phyloP scores from a whole-genome alignment of 2,113 vertebrate genomes.

The Tragelaphus imberbis region DNA sequence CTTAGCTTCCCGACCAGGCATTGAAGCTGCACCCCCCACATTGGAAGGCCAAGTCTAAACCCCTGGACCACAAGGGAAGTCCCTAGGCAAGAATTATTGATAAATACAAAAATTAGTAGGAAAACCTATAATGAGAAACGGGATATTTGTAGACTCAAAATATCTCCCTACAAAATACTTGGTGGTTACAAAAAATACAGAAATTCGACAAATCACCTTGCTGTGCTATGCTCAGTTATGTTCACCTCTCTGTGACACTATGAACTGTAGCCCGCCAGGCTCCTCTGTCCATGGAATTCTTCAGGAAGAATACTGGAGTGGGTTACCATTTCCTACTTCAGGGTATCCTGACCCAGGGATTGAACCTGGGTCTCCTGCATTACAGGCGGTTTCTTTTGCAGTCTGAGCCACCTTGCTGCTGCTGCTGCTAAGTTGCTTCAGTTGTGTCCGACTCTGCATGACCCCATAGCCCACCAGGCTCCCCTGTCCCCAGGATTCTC shows the following conservation, averaged over 20 bases:
- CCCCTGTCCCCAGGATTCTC: accelerated
- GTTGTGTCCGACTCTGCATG: too few species aligned
- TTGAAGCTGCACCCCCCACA: neutral
- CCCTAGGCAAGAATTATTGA: neutral
- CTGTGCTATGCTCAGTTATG: neutral
- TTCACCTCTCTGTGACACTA: neutral
- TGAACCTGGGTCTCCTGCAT: neutral
- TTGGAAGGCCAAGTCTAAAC: neutral
- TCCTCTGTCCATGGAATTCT: neutral
- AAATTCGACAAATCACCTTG: neutral
- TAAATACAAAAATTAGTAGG: neutral
- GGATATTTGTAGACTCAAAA: neutral
- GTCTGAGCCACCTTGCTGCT: neutral
- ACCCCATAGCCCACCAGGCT: too few species aligned
- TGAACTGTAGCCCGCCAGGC: neutral
- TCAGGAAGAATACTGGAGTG: neutral
- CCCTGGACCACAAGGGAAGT: accelerated
- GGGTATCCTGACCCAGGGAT: neutral
- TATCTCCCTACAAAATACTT: neutral
- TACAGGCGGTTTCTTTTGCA: neutral
- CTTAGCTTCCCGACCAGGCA: neutral
- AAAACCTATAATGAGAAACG: neutral
- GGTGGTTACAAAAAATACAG: neutral
- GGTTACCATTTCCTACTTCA: neutral
- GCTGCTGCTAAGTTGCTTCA: too few species aligned